A percentile compares a stretch with the other conserved stretches of the same genome.
Conservation (phyloP, 2,888 invertebrate genomes). For the Cybosia mesomella region DNA sequence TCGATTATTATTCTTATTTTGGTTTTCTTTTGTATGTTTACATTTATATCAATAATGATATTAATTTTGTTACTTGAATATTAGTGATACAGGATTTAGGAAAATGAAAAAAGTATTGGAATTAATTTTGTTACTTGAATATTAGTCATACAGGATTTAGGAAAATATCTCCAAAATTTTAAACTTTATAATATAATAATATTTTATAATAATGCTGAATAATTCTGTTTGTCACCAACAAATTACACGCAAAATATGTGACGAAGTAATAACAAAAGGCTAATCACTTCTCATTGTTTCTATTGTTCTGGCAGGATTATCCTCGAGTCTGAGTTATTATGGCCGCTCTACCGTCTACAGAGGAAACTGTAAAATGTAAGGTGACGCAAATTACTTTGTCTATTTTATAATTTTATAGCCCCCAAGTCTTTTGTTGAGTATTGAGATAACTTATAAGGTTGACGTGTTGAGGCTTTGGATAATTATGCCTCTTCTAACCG, state of each 20-base stretch:
- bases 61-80: neutral
- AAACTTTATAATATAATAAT: neutral
- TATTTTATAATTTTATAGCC: constrained; percentile 65
- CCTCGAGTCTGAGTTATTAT: constrained; percentile 29
- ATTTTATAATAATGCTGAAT: constrained; percentile 10
- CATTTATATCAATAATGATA: neutral
- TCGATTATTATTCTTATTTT: neutral
- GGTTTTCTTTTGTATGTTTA: no score
- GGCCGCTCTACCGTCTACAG: constrained; percentile 47
- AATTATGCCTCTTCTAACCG: constrained; percentile 31
- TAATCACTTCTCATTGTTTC: constrained; percentile 48
- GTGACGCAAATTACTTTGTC: constrained; percentile 68
- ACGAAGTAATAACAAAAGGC: constrained; percentile 40
- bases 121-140: neutral
- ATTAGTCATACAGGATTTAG: neutral
- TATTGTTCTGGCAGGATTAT: constrained; percentile 33
- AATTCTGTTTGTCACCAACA: constrained; percentile 21
- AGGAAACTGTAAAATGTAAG: constrained; percentile 66
- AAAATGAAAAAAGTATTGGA: neutral
- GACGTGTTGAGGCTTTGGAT: constrained; percentile 29
- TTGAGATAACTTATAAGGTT: constrained; percentile 52
- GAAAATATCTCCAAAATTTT: neutral
- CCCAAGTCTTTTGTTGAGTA: constrained; percentile 48
- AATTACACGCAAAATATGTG: constrained; percentile 50
- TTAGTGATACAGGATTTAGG: neutral